A percentile compares a stretch with the other conserved stretches of the same genome.
Evolutionary conservation across 2,113 vertebrate genomes (phyloP).

Genomic region (Mormyrus lacerda): DNA sequence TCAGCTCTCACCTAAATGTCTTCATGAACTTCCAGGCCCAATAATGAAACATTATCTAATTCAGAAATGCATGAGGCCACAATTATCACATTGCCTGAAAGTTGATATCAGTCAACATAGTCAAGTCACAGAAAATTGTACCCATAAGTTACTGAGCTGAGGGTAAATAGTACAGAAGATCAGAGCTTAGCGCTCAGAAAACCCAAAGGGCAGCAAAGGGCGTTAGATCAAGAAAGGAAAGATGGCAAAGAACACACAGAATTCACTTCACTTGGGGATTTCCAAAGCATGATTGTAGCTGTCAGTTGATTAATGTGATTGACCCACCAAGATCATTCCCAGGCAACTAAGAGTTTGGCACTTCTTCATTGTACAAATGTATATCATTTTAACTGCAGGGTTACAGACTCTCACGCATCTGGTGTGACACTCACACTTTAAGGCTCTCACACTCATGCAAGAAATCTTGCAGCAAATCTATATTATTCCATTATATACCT

Average conservation of each 20-base stretch:
- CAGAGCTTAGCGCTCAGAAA: neutral
- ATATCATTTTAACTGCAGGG: neutral
- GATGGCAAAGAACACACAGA: neutral
- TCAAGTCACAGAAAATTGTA: neutral
- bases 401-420: neutral
- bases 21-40: neutral
- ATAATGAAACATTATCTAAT: neutral
- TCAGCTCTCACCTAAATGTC: neutral
- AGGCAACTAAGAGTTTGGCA: neutral
- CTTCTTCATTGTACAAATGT: neutral
- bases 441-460: neutral
- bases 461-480: neutral
- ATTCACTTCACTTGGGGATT: neutral
- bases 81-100: neutral
- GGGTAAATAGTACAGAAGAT: neutral
- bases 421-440: neutral
- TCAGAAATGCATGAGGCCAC: neutral
- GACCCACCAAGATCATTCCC: neutral
- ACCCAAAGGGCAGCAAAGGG: neutral
- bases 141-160: neutral
- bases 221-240: neutral
- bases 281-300: neutral
- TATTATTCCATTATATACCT: neutral
- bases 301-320: neutral
- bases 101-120: neutral